Evolutionary conservation across 2,113 vertebrate species (phyloP).

Genomic region (Mixornis gularis): DNA sequence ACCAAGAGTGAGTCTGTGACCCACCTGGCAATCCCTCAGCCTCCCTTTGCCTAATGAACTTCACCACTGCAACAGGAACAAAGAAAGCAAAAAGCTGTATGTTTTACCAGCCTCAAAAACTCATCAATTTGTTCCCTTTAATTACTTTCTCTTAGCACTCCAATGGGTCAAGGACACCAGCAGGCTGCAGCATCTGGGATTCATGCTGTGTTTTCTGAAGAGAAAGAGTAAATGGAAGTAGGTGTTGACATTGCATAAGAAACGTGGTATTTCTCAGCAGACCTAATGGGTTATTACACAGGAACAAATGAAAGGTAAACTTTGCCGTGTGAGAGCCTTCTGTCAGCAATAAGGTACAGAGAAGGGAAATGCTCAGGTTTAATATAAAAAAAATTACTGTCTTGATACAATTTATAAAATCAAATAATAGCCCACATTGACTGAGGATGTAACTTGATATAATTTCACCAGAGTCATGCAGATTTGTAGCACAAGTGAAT

Average conservation of each 20-base stretch:
- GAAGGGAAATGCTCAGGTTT: background rate
- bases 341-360: background rate
- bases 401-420: conserved; percentile 27
- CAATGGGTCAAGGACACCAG: conserved; percentile 40
- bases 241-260: conserved; percentile 54
- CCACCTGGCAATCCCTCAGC: background rate
- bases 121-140: conserved; percentile 35
- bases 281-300: conserved; percentile 39
- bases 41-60: background rate
- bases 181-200: conserved; percentile 41
- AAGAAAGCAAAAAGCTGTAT: background rate
- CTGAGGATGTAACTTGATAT: background rate
- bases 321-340: background rate
- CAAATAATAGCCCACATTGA: background rate
- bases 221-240: conserved; percentile 41
- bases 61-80: background rate
- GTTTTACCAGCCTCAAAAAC: background rate
- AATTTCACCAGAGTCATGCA: background rate
- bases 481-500: background rate
- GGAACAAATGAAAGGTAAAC: conserved; percentile 61
- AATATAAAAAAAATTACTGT: background rate
- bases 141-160: conserved; percentile 33
- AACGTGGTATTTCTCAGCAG: conserved; percentile 33
- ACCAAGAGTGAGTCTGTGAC: background rate
- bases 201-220: conserved; percentile 41